Evolutionary conservation across 2,113 vertebrate genomes (phyloP).

Genomic region (Vicugna pacos): DNA sequence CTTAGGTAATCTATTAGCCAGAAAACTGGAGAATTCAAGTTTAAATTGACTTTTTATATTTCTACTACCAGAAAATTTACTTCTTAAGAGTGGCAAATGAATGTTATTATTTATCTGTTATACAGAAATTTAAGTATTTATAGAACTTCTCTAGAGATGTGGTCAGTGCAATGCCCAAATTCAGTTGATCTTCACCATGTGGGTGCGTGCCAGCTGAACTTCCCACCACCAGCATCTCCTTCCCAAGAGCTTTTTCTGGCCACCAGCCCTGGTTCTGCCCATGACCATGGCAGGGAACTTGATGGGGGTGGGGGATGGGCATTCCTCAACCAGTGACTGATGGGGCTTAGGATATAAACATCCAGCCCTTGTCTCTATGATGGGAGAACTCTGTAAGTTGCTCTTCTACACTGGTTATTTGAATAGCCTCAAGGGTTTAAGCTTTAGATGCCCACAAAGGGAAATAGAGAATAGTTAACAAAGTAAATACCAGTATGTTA

Average conservation of each 20-base stretch:
- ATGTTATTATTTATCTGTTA: neutral
- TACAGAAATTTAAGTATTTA: neutral
- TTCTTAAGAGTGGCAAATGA: neutral
- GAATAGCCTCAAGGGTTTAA: neutral
- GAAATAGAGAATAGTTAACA: neutral
- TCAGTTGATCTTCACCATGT: neutral
- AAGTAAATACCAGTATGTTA: neutral
- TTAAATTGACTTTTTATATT: neutral
- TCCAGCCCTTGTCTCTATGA: neutral
- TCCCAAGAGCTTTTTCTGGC: neutral
- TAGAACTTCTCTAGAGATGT: neutral
- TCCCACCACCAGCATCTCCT: neutral
- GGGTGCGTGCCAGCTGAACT: rapidly evolving
- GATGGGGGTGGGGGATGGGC: rapidly evolving
- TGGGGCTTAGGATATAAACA: neutral
- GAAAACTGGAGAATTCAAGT: neutral
- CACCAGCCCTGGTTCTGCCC: no score
- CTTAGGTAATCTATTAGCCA: neutral
- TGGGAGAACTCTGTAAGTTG: neutral
- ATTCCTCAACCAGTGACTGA: neutral
- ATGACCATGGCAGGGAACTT: no score
- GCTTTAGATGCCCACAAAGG: neutral
- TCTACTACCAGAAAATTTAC: neutral
- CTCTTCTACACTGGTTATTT: neutral
- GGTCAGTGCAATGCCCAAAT: no score